Evolutionary conservation across 2,797 vertebrate species (phyloP), one percentile per base, ranked within the genome.

Genomic region (Acrossocheilus wenchowensis): DNA sequence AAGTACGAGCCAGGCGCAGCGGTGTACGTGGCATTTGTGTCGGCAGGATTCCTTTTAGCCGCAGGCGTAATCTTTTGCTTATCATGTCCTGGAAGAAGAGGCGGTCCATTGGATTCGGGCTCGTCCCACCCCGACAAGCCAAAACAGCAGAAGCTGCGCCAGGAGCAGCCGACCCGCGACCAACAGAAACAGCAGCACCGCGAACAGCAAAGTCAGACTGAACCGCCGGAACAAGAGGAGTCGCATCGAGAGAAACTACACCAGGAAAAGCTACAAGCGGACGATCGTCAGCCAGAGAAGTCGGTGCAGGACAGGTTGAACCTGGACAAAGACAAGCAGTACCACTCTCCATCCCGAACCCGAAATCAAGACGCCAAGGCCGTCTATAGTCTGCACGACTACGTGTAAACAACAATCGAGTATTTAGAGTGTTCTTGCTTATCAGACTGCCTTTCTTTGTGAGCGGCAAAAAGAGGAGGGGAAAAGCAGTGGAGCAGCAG

Each of bases 1-100:
- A 97, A 97, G 75, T 96, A 96, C 0, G 97, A 98, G 90, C 98
- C 97, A 0, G 98, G 98, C 30, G 97, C 96, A 45, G 98, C 98
- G 0, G 91, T 99, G 86, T 98, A 98, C 2, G 87, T 97, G 2
- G 97, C 96, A 4, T 98, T 99, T 66, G 88, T 98, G 84, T 97
- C 97, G 0, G 97, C 97, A 0, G 94, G 95, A 6, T 95, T 98
- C 91, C 96, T 98, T 62, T 90, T 98, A 82, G 92, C 96, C 0
- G 95, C 95, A 2, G 98, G 98, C 7, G 91, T 95, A 30, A 96
- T 98, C 74, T 97, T 99, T 81, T 98, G 97, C 79, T 85, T 95
- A 88, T 97, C 97, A 0, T 97, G 96, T 86, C 92, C 95, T 2
- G 95, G 94, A 84, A 94, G 89, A 80, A 91, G 93, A 66, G 90